Conservation (phyloP, 2,888 invertebrate genomes). For the Ichneumoninae sp. region DNA sequence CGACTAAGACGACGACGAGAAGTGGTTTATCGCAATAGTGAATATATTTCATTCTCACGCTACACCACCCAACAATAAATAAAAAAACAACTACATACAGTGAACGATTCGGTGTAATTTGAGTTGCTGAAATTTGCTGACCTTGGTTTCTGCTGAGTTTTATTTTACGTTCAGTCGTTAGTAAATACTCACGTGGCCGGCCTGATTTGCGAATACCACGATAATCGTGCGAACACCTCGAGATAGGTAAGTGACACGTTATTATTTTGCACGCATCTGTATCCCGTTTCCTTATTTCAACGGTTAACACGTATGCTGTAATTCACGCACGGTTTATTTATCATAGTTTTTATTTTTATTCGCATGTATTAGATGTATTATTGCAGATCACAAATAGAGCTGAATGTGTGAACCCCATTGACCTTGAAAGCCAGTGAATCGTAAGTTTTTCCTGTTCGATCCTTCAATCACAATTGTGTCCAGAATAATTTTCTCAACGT, state of each 20-base stretch:
- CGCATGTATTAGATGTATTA: conserved; percentile 41
- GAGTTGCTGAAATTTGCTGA: conserved; percentile 14
- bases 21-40: conserved; percentile 22
- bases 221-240: conserved; percentile 16
- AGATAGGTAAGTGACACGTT: conserved; percentile 61
- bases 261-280: conserved; percentile 54
- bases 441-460: conserved; percentile 25
- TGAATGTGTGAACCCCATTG: conserved; percentile 28
- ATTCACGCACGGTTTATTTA: conserved; percentile 53
- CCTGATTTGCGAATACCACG: conserved; percentile 49
- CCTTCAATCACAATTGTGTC: conserved; percentile 4
- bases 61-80: conserved; percentile 5
- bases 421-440: conserved; percentile 17
- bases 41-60: conserved; percentile 26
- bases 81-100: neutral
- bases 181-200: conserved; percentile 26
- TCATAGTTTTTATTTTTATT: conserved; percentile 35
- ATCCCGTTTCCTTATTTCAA: neutral
- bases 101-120: conserved; percentile 3
- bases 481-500: neutral
- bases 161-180: conserved; percentile 29
- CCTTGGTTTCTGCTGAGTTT: conserved; percentile 22
- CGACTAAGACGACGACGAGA: conserved; percentile 30
- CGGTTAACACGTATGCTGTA: neutral
- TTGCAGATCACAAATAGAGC: conserved; percentile 56